Percentiles rank a stretch among this genome's conserved stretches.
Evolutionary conservation across 2,113 vertebrate genomes (phyloP).

Genomic region (Salminus brasiliensis): DNA sequence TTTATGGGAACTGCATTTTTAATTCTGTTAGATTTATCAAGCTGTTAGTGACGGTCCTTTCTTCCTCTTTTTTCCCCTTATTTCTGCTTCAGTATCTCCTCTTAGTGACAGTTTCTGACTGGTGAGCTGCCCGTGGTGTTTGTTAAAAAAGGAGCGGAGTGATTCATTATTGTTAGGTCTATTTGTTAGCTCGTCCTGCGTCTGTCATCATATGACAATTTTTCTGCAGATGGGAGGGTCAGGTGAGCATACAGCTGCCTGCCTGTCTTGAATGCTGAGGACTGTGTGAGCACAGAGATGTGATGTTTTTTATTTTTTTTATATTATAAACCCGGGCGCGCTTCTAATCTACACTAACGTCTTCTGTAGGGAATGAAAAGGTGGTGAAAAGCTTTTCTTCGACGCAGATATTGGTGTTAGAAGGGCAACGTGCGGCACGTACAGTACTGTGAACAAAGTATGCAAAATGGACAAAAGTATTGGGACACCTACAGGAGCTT

Average conservation of each 20-base stretch:
- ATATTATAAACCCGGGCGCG: background rate
- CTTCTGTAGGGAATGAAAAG: conserved; percentile 45
- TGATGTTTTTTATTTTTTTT: no score
- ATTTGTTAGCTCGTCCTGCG: conserved; percentile 13
- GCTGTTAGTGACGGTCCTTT: background rate
- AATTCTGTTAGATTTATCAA: background rate
- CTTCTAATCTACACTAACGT: background rate
- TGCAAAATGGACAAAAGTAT: no score
- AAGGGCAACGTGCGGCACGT: background rate
- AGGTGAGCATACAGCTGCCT: conserved; percentile 48
- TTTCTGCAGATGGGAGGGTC: conserved; percentile 36
- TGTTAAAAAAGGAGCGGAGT: conserved; percentile 3
- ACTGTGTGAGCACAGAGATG: conserved; percentile 32
- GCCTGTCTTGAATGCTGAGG: conserved; percentile 11
- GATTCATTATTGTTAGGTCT: conserved; percentile 1
- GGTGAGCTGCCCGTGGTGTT: background rate
- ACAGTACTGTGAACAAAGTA: no score
- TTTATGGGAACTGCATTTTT: background rate
- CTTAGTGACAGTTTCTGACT: background rate
- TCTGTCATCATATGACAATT: conserved; percentile 43
- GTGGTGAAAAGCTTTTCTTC: conserved; percentile 44
- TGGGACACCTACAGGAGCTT: no score
- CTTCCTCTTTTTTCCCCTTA: background rate
- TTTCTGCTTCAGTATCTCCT: background rate
- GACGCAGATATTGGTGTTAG: conserved; percentile 6